Conservation (phyloP, 2,888 invertebrate genomes). For the Tiliacea citrago region DNA sequence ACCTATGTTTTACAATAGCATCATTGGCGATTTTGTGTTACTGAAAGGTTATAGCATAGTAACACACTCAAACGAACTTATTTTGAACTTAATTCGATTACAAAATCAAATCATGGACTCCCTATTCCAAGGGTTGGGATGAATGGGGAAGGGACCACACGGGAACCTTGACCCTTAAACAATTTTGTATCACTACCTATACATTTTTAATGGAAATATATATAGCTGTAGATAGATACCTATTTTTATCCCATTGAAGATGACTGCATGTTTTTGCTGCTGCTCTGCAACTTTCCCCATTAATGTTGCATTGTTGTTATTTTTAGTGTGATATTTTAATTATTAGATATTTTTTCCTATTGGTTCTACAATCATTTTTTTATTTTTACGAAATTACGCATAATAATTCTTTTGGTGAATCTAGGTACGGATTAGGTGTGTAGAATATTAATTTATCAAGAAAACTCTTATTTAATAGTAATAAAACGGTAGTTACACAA, state of each 20-base stretch:
- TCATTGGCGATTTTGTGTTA: background rate
- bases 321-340: background rate
- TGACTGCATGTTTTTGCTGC: background rate
- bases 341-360: background rate
- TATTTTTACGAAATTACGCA: background rate
- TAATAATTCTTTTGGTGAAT: too few relatives aligned
- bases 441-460: background rate
- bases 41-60: background rate
- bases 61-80: background rate
- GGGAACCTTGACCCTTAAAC: constrained; percentile 53
- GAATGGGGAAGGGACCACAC: constrained; percentile 26
- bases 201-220: background rate
- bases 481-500: background rate
- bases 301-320: background rate
- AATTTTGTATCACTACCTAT: constrained; percentile 7
- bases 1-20: background rate
- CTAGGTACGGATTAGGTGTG: background rate
- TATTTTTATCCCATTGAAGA: background rate
- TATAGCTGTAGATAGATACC: background rate
- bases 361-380: background rate
- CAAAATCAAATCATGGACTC: constrained; percentile 22
- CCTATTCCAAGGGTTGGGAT: constrained; percentile 46
- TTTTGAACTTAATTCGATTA: background rate
- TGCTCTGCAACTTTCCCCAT: background rate
- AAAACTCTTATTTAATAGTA: background rate